phyloP scores from a whole-genome alignment of 64 coral and sea anemone species.

The Pocillopora verrucosa region DNA sequence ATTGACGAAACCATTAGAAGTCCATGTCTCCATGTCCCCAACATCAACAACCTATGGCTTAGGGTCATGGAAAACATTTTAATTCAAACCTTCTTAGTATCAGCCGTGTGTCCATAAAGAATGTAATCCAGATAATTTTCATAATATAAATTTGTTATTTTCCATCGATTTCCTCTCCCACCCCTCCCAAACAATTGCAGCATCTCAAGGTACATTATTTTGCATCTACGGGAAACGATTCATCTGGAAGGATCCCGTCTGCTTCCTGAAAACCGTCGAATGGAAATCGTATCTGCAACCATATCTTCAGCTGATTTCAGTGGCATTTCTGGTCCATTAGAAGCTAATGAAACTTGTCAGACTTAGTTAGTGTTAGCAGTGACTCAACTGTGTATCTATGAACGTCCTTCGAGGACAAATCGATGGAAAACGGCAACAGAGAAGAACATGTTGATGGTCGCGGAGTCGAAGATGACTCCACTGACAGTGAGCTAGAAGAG shows the following conservation, averaged over 20 bases:
- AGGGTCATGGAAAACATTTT: not conserved
- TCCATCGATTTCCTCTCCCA: not conserved
- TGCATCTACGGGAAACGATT: not conserved
- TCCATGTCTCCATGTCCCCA: no score
- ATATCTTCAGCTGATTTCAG: not conserved
- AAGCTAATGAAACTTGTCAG: not conserved
- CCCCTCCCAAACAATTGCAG: not conserved
- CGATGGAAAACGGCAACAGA: slow-evolving; percentile 41
- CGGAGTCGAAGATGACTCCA: slow-evolving; percentile 72
- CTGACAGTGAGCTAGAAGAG: slow-evolving; percentile 83
- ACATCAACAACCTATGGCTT: no score
- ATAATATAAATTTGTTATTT: not conserved
- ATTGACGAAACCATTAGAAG: no score
- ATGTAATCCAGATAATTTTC: no score
- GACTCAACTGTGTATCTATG: slow-evolving; percentile 17
- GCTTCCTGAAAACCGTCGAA: not conserved
- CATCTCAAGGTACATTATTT: not conserved
- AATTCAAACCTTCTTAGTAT: not conserved
- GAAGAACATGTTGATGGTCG: slow-evolving; percentile 69
- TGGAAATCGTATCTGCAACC: not conserved
- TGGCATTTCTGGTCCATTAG: not conserved
- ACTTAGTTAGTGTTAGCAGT: not conserved
- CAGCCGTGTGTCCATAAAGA: not conserved
- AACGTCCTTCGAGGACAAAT: slow-evolving; percentile 6
- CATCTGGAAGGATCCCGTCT: not conserved